Percentiles rank a stretch among this genome's conserved stretches.
Evolutionary conservation across 2,888 invertebrate species (phyloP).

Genomic region (Papilio protenor): DNA sequence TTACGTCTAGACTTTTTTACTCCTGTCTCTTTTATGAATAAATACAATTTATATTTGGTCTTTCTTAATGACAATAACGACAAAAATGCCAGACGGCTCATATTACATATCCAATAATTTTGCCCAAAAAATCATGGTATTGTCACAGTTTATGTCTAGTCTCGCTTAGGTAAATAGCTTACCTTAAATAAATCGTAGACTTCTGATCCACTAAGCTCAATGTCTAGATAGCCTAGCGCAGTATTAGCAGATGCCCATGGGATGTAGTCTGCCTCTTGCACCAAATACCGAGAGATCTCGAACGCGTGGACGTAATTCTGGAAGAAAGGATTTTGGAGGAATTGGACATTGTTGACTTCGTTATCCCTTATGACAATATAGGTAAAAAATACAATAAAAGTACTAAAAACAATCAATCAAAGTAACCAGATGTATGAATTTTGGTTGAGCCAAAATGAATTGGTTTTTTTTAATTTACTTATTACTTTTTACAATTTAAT

Average conservation of each 20-base stretch:
- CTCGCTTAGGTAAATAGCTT: conserved; percentile 39
- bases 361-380: background rate
- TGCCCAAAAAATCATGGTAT: background rate
- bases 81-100: no score
- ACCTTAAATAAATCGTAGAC: conserved; percentile 67
- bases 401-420: no score
- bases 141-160: background rate
- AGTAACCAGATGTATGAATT: no score
- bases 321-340: conserved; percentile 41
- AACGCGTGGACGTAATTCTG: conserved; percentile 81
- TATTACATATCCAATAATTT: background rate
- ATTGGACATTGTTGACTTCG: background rate
- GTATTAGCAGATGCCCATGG: conserved; percentile 83
- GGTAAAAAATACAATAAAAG: no score
- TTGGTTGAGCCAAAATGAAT: no score
- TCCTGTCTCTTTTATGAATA: no score
- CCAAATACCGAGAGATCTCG: conserved; percentile 84
- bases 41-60: no score
- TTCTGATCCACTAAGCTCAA: conserved; percentile 63
- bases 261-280: conserved; percentile 84
- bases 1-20: no score
- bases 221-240: conserved; percentile 69
- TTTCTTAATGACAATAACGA: no score
- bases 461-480: background rate
- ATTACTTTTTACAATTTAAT: background rate